Conservation (phyloP, 2,888 invertebrate genomes). For the Liopterus haemorrhoidalis region DNA sequence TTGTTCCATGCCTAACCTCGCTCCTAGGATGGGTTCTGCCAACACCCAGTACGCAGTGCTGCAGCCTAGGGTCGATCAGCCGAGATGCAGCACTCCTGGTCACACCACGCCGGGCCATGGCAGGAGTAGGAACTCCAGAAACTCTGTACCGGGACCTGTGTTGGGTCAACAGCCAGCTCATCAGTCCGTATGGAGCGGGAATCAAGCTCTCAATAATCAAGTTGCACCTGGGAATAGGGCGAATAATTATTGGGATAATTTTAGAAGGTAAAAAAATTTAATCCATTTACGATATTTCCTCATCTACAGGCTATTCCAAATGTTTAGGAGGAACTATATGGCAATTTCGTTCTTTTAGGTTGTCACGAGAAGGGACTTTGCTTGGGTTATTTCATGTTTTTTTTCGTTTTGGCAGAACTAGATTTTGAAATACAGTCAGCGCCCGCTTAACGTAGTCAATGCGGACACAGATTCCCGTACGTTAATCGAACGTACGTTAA, state of each 20-base stretch:
- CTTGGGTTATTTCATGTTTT: no score
- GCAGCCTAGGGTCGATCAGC: constrained; percentile 14
- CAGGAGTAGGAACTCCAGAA: constrained; percentile 37
- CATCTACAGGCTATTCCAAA: no score
- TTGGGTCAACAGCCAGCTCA: constrained; percentile 39
- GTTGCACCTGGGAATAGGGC: constrained; percentile 85
- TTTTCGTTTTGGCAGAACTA: no score
- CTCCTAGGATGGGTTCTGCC: constrained; percentile 5
- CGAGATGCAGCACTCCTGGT: constrained; percentile 26
- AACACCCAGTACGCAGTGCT: constrained; percentile 19
- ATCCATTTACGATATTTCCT: no score
- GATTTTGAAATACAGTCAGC: no score
- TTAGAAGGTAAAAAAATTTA: constrained; percentile 68
- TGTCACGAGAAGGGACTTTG: no score
- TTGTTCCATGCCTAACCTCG: constrained; percentile 13
- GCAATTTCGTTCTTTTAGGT: no score
- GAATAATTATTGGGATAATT: constrained; percentile 93
- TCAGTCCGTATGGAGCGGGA: constrained; percentile 43
- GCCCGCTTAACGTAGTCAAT: no score
- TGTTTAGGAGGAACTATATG: no score
- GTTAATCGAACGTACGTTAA: no score
- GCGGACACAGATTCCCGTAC: no score
- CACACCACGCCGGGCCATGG: constrained; percentile 31
- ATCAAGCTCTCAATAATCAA: constrained; percentile 73
- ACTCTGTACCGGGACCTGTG: constrained; percentile 37